Evolutionary conservation across 2,888 invertebrate genomes (phyloP).

Genomic region (Agrochola macilenta): DNA sequence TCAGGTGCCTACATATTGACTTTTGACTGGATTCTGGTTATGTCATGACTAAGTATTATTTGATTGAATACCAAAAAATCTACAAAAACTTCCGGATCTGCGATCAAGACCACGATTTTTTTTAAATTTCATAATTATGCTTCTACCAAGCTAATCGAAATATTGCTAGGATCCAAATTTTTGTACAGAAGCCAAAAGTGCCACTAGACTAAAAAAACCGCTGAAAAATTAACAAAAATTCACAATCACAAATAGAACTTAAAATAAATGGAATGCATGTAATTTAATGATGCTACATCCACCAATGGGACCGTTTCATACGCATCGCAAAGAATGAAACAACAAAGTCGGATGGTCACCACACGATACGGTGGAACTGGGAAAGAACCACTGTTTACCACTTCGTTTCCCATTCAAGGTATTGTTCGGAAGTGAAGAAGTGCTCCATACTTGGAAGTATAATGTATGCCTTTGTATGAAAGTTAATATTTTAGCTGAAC

Average conservation of each 20-base stretch:
- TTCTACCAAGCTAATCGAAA: neutral
- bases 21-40: neutral
- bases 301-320: constrained; percentile 8
- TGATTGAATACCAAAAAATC: neutral
- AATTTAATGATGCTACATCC: constrained; percentile 2
- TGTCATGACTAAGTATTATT: neutral
- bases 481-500: constrained; percentile 90
- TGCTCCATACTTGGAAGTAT: constrained; percentile 88
- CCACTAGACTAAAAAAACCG: neutral
- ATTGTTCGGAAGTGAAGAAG: constrained; percentile 90
- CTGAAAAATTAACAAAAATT: neutral
- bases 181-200: neutral
- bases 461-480: constrained; percentile 87
- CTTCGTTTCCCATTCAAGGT: constrained; percentile 88
- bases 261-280: neutral
- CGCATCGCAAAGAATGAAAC: constrained; percentile 39
- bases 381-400: constrained; percentile 88
- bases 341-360: constrained; percentile 65
- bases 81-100: neutral
- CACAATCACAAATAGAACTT: neutral
- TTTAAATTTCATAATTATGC: neutral
- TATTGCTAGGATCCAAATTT: neutral
- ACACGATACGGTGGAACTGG: constrained; percentile 75
- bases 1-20: neutral
- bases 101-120: neutral